Evolutionary conservation across 2,888 invertebrate genomes (phyloP).

Genomic region (Amitus sp.): DNA sequence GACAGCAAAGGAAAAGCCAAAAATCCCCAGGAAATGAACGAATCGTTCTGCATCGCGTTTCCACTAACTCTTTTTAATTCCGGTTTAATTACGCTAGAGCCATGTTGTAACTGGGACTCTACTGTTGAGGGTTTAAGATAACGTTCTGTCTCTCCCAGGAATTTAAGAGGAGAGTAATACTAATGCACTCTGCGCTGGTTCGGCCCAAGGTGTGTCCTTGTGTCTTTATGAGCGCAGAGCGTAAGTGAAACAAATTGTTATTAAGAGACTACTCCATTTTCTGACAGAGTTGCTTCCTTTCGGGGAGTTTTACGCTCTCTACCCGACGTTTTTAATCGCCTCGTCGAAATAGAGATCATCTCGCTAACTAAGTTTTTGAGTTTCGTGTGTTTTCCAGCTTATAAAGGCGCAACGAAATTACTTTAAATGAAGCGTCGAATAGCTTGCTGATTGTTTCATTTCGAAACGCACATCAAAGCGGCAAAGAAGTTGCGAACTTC

Average conservation of each 20-base stretch:
- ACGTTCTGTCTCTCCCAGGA: conserved; percentile 9
- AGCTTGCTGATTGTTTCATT: too few species aligned
- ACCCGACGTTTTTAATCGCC: background rate
- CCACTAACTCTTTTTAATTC: conserved; percentile 38
- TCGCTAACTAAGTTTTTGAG: background rate
- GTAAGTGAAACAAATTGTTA: conserved; percentile 25
- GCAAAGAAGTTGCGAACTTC: too few species aligned
- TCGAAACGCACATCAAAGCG: too few species aligned
- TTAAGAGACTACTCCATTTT: conserved; percentile 11
- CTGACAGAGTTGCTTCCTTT: conserved; percentile 1
- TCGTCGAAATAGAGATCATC: background rate
- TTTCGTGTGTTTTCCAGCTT: background rate
- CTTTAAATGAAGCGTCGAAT: background rate
- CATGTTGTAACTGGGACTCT: conserved; percentile 29
- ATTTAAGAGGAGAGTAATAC: conserved; percentile 4
- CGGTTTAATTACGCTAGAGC: conserved; percentile 44
- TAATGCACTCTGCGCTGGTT: conserved; percentile 7
- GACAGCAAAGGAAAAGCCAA: conserved; percentile 5
- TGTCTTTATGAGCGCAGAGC: conserved; percentile 24
- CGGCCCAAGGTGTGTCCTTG: background rate
- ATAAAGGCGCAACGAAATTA: background rate
- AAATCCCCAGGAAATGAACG: conserved; percentile 17
- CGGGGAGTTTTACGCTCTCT: background rate
- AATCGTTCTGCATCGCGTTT: conserved; percentile 20
- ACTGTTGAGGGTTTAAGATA: conserved; percentile 23